phyloP scores from a whole-genome alignment of 2,888 invertebrate species.

The Aphodius sticticus region DNA sequence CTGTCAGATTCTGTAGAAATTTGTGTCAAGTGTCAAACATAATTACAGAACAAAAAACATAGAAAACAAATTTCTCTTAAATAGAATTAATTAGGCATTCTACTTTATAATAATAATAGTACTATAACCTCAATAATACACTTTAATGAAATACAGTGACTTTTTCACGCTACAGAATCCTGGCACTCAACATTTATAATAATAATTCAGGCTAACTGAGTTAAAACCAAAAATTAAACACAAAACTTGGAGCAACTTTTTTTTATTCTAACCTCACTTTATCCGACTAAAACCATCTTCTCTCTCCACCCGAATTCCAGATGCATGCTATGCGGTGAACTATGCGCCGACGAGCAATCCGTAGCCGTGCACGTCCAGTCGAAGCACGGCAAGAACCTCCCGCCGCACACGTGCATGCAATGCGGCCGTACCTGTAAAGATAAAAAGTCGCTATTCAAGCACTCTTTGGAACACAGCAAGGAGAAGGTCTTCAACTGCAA shows the following conservation, averaged over 20 bases:
- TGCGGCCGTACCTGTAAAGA: constrained; percentile 77
- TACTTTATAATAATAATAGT: too few species aligned
- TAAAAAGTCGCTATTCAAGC: constrained; percentile 71
- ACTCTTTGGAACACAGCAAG: constrained; percentile 72
- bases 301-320: constrained; percentile 48
- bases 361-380: constrained; percentile 70
- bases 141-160: too few species aligned
- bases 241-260: not conserved
- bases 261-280: not conserved
- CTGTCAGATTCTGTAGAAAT: too few species aligned
- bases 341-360: constrained; percentile 68
- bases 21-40: too few species aligned
- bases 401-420: constrained; percentile 70
- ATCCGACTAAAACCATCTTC: constrained; percentile 9
- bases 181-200: too few species aligned
- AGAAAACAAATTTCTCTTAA: too few species aligned
- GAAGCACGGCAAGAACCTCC: constrained; percentile 68
- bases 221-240: too few species aligned
- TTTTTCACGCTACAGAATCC: too few species aligned
- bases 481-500: constrained; percentile 68
- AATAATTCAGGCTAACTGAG: too few species aligned
- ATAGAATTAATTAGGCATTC: too few species aligned
- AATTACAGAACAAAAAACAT: too few species aligned
- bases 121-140: too few species aligned
- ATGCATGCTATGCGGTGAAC: constrained; percentile 72